Evolutionary conservation across 2,797 vertebrate genomes (phyloP).

Genomic region (Notamacropus eugenii): DNA sequence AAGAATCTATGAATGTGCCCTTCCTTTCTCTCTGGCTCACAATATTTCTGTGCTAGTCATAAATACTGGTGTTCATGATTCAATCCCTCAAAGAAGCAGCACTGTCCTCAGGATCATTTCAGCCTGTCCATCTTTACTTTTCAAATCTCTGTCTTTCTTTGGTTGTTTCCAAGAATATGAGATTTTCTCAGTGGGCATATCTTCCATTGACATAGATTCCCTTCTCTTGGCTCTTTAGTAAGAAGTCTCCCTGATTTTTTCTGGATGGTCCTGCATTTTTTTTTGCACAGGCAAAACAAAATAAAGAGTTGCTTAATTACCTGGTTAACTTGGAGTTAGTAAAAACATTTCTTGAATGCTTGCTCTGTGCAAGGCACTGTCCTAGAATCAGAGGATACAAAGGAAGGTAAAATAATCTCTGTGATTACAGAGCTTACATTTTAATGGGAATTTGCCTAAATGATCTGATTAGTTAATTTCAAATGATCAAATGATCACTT

Average conservation of each 20-base stretch:
- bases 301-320: background rate
- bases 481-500: background rate
- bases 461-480: background rate
- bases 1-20: background rate
- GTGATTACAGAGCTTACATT: background rate
- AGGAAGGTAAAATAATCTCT: background rate
- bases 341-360: background rate
- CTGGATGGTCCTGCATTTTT: background rate
- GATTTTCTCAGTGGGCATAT: background rate
- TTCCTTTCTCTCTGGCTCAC: background rate
- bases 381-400: background rate
- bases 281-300: background rate
- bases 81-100: background rate
- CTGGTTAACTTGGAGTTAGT: background rate
- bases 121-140: background rate
- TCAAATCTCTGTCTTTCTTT: background rate
- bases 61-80: background rate
- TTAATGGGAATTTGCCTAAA: background rate
- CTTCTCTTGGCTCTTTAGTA: background rate
- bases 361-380: background rate
- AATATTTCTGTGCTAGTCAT: background rate
- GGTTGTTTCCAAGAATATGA: background rate
- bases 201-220: background rate
- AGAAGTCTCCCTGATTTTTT: background rate
- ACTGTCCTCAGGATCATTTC: background rate